Evolutionary conservation across 2,797 vertebrate genomes (phyloP).

Genomic region (Melanotaenia pygmaea): DNA sequence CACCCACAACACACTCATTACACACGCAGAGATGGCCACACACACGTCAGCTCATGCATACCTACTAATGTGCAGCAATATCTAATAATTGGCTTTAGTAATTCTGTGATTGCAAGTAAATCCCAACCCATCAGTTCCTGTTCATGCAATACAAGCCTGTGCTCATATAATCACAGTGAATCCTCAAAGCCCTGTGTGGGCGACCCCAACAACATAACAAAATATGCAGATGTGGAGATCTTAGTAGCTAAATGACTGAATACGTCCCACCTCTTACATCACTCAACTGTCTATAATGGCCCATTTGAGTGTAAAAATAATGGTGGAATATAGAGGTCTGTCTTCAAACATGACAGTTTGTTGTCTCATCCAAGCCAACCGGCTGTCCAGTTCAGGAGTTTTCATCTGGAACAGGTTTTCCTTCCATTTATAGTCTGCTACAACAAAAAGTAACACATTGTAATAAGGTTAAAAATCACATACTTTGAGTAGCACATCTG

Average conservation of each 20-base stretch:
- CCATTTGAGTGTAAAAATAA: not conserved
- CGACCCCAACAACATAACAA: slow-evolving; percentile 8
- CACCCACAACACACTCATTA: slow-evolving; percentile 73
- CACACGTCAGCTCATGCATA: slow-evolving; percentile 40
- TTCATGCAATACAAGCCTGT: slow-evolving; percentile 27
- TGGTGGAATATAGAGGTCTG: slow-evolving; percentile 6
- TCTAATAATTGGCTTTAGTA: slow-evolving; percentile 38
- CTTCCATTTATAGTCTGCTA: not conserved
- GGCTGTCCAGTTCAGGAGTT: not conserved
- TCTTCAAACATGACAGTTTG: not conserved
- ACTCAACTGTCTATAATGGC: not conserved
- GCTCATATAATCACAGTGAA: slow-evolving; percentile 25
- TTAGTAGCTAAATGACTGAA: slow-evolving; percentile 17
- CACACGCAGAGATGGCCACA: slow-evolving; percentile 65
- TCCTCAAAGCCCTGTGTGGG: slow-evolving; percentile 7
- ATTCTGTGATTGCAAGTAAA: slow-evolving; percentile 46
- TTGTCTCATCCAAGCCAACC: slow-evolving; percentile 5
- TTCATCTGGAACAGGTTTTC: not conserved
- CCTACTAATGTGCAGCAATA: slow-evolving; percentile 28
- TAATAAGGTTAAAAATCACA: not conserved
- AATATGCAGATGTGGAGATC: slow-evolving; percentile 11
- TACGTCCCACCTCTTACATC: not conserved
- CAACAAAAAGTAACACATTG: not conserved
- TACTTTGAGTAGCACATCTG: too few relatives aligned
- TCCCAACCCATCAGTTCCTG: slow-evolving; percentile 38